Evolutionary conservation across 2,888 invertebrate genomes (phyloP).

Genomic region (Cheiracanthium punctorium): DNA sequence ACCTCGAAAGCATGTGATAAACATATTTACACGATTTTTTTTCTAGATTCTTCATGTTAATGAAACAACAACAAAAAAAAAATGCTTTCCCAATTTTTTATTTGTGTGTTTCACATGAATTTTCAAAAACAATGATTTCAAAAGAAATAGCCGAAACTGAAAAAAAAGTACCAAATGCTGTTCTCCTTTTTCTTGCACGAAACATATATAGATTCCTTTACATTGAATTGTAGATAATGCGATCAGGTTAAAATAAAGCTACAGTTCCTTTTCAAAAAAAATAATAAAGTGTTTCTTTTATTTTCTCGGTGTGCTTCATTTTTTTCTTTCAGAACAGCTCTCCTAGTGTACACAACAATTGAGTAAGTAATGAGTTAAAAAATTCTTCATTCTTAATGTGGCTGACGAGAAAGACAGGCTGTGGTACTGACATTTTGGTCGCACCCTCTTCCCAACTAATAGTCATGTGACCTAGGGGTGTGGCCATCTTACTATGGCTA

Average conservation of each 20-base stretch:
- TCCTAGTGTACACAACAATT: too few relatives aligned
- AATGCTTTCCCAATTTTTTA: constrained; percentile 20
- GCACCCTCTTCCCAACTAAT: too few relatives aligned
- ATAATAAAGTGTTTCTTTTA: constrained; percentile 21
- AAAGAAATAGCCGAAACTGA: not conserved
- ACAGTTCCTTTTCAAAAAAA: constrained; percentile 61
- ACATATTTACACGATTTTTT: constrained; percentile 37
- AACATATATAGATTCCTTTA: constrained; percentile 65
- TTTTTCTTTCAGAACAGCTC: too few relatives aligned
- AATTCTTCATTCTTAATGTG: too few relatives aligned
- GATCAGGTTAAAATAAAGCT: constrained; percentile 68
- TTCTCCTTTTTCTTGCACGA: constrained; percentile 69
- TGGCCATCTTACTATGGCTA: too few relatives aligned
- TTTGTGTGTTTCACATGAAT: constrained; percentile 60
- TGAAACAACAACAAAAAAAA: constrained; percentile 3
- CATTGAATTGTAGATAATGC: constrained; percentile 69
- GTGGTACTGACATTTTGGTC: too few relatives aligned
- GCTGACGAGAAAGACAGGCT: too few relatives aligned
- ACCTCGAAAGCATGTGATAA: constrained; percentile 63
- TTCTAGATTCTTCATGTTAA: constrained; percentile 47
- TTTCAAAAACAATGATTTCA: constrained; percentile 32
- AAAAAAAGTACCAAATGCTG: constrained; percentile 41
- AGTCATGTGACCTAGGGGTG: too few relatives aligned
- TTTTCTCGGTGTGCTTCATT: too few relatives aligned
- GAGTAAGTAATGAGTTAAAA: too few relatives aligned